Conservation (phyloP, 2,113 vertebrate genomes). For the Bolborhynchus lineola region DNA sequence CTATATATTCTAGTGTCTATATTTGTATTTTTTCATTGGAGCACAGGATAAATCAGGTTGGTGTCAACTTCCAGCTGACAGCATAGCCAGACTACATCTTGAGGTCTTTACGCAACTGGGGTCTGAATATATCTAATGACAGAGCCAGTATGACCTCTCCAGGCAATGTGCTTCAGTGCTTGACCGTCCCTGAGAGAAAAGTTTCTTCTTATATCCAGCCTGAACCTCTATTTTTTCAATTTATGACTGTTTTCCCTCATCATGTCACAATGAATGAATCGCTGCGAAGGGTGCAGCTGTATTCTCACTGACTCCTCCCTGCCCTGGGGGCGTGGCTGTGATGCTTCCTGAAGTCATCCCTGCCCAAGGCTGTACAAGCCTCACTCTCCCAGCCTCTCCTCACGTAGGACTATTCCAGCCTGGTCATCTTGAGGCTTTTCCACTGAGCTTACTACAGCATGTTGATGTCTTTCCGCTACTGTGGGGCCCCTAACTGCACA, state of each 20-base stretch:
- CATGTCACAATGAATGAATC: background rate
- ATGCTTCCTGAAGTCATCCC: background rate
- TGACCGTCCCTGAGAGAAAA: background rate
- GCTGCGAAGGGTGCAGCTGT: background rate
- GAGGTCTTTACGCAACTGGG: background rate
- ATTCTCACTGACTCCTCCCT: background rate
- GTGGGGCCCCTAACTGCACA: accelerated
- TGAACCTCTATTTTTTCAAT: background rate
- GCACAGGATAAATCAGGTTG: background rate
- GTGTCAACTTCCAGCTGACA: background rate
- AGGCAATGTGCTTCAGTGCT: background rate
- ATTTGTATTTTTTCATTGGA: background rate
- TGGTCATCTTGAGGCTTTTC: background rate
- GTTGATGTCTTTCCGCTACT: background rate
- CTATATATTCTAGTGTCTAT: background rate
- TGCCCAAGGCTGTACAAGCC: background rate
- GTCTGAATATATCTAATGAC: background rate
- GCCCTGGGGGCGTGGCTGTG: accelerated
- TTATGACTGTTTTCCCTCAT: background rate
- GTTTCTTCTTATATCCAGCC: background rate
- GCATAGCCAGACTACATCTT: background rate
- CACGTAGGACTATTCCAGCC: background rate
- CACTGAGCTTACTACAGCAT: background rate
- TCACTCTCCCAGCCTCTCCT: background rate
- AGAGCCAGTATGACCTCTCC: background rate